Base-by-base conservation (phyloP, 2,888 invertebrate genomes). In the Lepidochrysops patricia region DNA sequence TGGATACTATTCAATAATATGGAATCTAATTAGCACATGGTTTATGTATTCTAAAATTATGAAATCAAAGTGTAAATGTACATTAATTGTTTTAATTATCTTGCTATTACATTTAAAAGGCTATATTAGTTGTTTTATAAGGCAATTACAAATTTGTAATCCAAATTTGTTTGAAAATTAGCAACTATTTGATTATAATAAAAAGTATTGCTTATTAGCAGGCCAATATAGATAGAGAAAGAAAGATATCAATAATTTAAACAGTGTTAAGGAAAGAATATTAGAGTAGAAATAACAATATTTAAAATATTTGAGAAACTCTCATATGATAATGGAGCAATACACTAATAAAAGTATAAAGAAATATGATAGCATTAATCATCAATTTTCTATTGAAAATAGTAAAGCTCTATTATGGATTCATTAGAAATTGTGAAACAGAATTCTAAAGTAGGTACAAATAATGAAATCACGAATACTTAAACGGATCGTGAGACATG, bases 401-500 rank as follows among this genome's bases (percentile, higher is more conserved):
- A 64, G 62, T 66, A 65, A 62, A 66, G 61, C 70, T 70, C 75
- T 79, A 82, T 82, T 84, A 82, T 84, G 81, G 82, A 79, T 76
- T 84, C 80, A 86, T 86, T 88, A 88, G 88, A 88, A 86, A 88
- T 84, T 86, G 84, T 85, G 82, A 86, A 86, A 85, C 82, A 82
- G 84, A 84, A 84, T 85, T 86, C 81, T 85, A 81, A 84, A 87
- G 81, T 82, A 82, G 82, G 84, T 82, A 84, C 83, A 86, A 86
- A 87, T 86, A 87, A 89, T 86, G 87, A 88, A 89, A 87, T 87
- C 86, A 88, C 82, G 87, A 87, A 86, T 89, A 87, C 85, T 86
- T 88, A 88, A 89, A 86, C 84, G 87, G 87, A 88, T 88, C 87
- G 87, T 85, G 82, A 89, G 87, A 88, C 87, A 85, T 87, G 88